These are phyloP conservation scores for Dicrurus megarhynchus DNA, from an alignment of 2,113 vertebrate genomes.

Conservation along the genomic window DNA sequence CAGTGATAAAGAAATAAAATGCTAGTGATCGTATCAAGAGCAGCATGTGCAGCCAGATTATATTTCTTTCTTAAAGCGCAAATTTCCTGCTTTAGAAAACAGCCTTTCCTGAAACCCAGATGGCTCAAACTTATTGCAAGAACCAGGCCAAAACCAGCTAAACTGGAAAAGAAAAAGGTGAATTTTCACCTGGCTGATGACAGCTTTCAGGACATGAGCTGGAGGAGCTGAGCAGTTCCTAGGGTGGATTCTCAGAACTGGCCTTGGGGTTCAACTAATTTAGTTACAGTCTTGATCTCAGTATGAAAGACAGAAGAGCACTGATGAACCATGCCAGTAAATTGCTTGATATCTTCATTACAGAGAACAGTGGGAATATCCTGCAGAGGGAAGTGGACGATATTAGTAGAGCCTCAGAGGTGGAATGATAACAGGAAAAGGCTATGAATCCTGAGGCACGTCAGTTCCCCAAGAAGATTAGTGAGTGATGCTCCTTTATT, in stretches of 20 bases:
- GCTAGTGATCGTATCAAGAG: neutral
- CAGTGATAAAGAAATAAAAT: neutral
- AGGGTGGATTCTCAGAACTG: neutral
- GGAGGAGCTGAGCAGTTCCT: neutral
- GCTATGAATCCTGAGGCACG: neutral
- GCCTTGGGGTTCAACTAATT: neutral
- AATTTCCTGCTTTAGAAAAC: slow-evolving; percentile 20
- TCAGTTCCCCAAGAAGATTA: neutral
- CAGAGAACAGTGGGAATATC: neutral
- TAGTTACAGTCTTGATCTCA: neutral
- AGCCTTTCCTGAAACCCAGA: neutral
- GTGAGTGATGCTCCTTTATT: neutral
- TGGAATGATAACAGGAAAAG: neutral
- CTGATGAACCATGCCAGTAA: neutral
- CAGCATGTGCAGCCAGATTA: neutral
- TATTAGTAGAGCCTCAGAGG: neutral
- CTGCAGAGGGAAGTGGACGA: accelerated
- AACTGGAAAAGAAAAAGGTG: neutral
- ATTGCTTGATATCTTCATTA: neutral
- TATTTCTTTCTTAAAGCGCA: neutral
- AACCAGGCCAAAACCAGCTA: neutral
- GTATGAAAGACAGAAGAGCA: neutral
- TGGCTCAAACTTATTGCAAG: neutral
- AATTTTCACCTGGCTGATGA: neutral
- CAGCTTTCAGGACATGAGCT: neutral